A percentile compares a stretch with the other conserved stretches of the same genome.
phyloP scores from a whole-genome alignment of 64 coral and sea anemone genomes.

The Platygyra sinensis region DNA sequence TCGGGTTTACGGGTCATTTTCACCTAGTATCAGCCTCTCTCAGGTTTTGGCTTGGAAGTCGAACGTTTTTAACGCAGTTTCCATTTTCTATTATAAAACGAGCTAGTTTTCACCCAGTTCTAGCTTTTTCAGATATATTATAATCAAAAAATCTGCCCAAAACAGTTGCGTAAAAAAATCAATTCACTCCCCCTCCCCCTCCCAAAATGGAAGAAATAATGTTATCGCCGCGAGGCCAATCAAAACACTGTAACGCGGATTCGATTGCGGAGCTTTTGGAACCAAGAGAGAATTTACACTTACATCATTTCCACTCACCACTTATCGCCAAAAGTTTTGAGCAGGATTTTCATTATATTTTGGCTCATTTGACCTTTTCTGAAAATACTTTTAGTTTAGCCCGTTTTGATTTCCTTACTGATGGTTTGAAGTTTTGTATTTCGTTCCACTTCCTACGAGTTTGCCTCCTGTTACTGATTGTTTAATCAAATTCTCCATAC shows the following conservation, averaged over 20 bases:
- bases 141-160: too few species aligned
- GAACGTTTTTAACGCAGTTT: too few species aligned
- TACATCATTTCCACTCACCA: too few species aligned
- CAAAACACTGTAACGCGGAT: constrained; percentile 11
- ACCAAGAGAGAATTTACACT: neutral
- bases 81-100: too few species aligned
- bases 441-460: neutral
- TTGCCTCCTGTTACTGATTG: neutral
- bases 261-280: neutral
- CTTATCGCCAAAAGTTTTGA: neutral
- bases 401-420: neutral
- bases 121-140: too few species aligned
- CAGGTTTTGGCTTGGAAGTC: too few species aligned
- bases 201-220: neutral
- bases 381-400: neutral
- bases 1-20: too few species aligned
- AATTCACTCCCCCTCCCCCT: too few species aligned
- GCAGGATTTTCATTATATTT: neutral
- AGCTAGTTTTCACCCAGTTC: too few species aligned
- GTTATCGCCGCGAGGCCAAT: neutral
- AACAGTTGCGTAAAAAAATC: too few species aligned
- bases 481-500: neutral
- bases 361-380: neutral
- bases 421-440: neutral
- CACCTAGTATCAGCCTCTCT: too few species aligned